Conservation (phyloP, 1,140 invertebrate species). For the Drosophila gunungcola region DNA sequence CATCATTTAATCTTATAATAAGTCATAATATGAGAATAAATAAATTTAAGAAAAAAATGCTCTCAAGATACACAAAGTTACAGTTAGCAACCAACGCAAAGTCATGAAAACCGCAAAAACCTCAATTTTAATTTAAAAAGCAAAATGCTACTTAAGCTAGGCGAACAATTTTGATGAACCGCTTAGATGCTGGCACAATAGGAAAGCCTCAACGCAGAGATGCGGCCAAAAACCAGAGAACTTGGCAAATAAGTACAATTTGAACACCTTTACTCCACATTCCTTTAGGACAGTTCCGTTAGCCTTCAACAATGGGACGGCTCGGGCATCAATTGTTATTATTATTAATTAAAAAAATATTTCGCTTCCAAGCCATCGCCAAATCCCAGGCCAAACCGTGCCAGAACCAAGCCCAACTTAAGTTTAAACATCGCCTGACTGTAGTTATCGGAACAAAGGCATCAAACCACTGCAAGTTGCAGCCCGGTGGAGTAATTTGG, state of each 20-base stretch:
- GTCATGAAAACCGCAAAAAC: slow-evolving; percentile 39
- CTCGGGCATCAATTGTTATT: slow-evolving; percentile 71
- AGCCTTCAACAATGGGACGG: slow-evolving; percentile 35
- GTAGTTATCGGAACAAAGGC: slow-evolving; percentile 51
- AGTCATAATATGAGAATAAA: neutral
- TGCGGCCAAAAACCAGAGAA: slow-evolving; percentile 19
- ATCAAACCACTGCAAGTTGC: slow-evolving; percentile 52
- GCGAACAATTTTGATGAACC: slow-evolving; percentile 63
- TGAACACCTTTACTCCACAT: slow-evolving; percentile 59
- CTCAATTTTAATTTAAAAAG: slow-evolving; percentile 67
- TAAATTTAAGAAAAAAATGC: neutral
- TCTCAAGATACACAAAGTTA: slow-evolving; percentile 32
- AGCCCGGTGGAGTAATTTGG: slow-evolving; percentile 22
- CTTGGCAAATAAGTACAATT: slow-evolving; percentile 52
- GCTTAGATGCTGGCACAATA: slow-evolving; percentile 48
- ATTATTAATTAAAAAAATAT: slow-evolving; percentile 80
- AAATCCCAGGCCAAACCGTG: slow-evolving; percentile 1
- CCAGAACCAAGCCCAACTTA: slow-evolving; percentile 36
- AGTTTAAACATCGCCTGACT: slow-evolving; percentile 61
- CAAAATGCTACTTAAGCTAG: slow-evolving; percentile 65
- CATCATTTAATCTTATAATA: too few relatives aligned
- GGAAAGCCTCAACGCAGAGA: slow-evolving; percentile 24
- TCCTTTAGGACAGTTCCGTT: slow-evolving; percentile 60
- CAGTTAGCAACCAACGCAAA: neutral
- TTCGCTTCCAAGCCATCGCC: slow-evolving; percentile 45